Evolutionary conservation across 2,888 invertebrate species (phyloP), one percentile per base, ranked within the genome.

Genomic region (Amitus sp.): DNA sequence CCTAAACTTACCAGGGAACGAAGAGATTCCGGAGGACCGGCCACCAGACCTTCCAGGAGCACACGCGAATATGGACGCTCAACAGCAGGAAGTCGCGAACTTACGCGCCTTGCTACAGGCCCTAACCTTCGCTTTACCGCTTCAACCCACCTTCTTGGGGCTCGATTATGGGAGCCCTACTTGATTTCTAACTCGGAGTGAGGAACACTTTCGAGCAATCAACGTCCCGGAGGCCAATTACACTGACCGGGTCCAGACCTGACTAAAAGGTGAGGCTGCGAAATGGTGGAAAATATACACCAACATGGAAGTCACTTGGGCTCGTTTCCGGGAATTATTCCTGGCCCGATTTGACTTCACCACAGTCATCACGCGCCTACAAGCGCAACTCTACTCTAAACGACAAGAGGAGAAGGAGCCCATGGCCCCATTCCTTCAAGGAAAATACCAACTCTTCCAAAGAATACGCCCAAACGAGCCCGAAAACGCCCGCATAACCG

Each of bases 261-360:
- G 39, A 2, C 27, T 48, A 1, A 48, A 39, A 9, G 39, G 39
- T 1, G 28, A 27, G 1, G 60, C 60, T n/a, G 47, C 47, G 33
- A 51, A 56, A 30, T 56, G 55, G 52, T 61, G 55, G 55, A 45
- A 23, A 10, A 10, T 17, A 0, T 61, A 61, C 18, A 19, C 17
- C 2, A 18, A 40, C 4, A 43, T 56, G 37, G 42, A 43, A 10
- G 17, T 61, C 1, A 30, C 17, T 1, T 60, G 60, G 55, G 6
- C 43, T 1, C 27, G 48, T 7, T 61, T 56, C 4, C 15, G 7
- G 10, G 56, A 56, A 9, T 7, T 40, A 2, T 52, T 61, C 9
- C 15, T 42, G 0, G 15, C n/a, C 1, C 12, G 42, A 6, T 49
- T 13, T 18, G 13, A 27, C 0, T 13, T n/a, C 0, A 13, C n/a